Percentiles rank a stretch among this genome's conserved stretches.
Evolutionary conservation across 2,797 vertebrate species (phyloP).

Genomic region (Typhlichthys eigenmanni): DNA sequence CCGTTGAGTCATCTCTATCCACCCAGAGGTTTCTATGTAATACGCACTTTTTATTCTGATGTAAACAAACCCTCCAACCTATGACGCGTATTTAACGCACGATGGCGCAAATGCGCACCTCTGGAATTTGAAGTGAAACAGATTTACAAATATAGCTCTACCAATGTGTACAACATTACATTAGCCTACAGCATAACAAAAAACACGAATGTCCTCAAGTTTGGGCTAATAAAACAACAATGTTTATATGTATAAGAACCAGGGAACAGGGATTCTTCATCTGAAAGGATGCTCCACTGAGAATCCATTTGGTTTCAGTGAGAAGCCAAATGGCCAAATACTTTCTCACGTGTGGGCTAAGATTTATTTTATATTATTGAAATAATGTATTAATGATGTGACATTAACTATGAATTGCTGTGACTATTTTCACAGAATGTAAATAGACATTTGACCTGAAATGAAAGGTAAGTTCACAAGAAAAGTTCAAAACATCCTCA

Average conservation of each 20-base stretch:
- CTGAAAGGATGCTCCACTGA: no score
- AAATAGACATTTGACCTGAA: conserved; percentile 1
- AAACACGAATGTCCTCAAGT: no score
- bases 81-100: conserved; percentile 38
- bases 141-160: no score
- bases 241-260: no score
- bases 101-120: conserved; percentile 53
- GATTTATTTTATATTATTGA: not conserved
- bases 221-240: no score
- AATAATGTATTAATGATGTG: not conserved
- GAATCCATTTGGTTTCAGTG: no score
- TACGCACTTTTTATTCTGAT: conserved; percentile 82
- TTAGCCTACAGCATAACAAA: no score
- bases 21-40: conserved; percentile 69
- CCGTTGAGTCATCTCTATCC: conserved; percentile 49
- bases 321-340: not conserved
- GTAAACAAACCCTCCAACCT: conserved; percentile 75
- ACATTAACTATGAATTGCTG: conserved; percentile 12
- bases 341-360: not conserved
- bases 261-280: no score
- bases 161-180: no score
- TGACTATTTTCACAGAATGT: conserved; percentile 39
- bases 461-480: conserved; percentile 41
- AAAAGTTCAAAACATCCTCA: conserved; percentile 5
- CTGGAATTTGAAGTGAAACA: conserved; percentile 12